Conservation (phyloP, 2,113 vertebrate genomes). For the Entelurus aequoreus region DNA sequence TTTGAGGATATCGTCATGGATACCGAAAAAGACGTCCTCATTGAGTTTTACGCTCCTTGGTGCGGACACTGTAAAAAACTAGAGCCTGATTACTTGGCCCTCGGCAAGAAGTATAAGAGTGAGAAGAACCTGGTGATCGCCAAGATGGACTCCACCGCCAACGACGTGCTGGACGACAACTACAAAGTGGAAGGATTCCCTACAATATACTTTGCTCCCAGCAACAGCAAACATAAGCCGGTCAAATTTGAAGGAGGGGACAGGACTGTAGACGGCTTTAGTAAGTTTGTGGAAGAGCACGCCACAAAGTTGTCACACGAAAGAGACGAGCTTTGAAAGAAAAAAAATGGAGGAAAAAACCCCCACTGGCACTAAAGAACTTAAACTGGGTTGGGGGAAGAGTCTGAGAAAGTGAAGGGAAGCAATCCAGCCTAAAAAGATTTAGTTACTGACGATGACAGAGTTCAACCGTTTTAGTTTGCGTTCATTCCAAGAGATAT, state of each 20-base stretch:
- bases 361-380: slow-evolving; percentile 34
- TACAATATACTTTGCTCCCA: slow-evolving; percentile 89
- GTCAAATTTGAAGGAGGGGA: slow-evolving; percentile 84
- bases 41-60: slow-evolving; percentile 96
- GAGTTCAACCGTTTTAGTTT: slow-evolving; percentile 48
- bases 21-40: slow-evolving; percentile 84
- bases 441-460: slow-evolving; percentile 44
- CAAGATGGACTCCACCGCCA: slow-evolving; percentile 95
- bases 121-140: slow-evolving; percentile 89
- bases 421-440: slow-evolving; percentile 3
- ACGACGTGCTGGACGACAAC: slow-evolving; percentile 77
- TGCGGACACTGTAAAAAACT: slow-evolving; percentile 96
- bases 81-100: slow-evolving; percentile 82
- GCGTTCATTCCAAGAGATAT: slow-evolving; percentile 54
- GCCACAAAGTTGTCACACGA: slow-evolving; percentile 73
- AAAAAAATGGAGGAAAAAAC: background rate
- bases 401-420: slow-evolving; percentile 29
- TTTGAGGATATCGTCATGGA: slow-evolving; percentile 93
- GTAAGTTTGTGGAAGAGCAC: slow-evolving; percentile 89
- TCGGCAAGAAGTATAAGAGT: slow-evolving; percentile 90
- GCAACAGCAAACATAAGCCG: slow-evolving; percentile 84
- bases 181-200: slow-evolving; percentile 94
- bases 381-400: slow-evolving; percentile 1
- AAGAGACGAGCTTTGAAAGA: slow-evolving; percentile 84
- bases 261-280: slow-evolving; percentile 85